These are phyloP conservation scores for Periplaneta americana DNA, from an alignment of 1,140 invertebrate species.

Conservation along the genomic window DNA sequence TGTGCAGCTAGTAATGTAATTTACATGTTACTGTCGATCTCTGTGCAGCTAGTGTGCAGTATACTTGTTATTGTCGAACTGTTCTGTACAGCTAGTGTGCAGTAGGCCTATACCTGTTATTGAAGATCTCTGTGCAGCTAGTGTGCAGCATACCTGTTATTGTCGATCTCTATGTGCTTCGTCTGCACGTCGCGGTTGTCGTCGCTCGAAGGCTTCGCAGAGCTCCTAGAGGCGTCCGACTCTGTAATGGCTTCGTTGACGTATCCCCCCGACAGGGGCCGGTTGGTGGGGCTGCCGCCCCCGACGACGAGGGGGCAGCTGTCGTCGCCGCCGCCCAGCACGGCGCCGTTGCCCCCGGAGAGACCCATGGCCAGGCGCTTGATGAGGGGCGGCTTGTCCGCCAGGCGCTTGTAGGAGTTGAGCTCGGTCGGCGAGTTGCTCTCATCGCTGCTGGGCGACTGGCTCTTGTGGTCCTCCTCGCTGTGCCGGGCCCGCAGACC, in stretches of 20 bases:
- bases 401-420: slow-evolving; percentile 74
- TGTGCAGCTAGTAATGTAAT: no score
- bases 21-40: no score
- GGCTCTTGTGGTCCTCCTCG: slow-evolving; percentile 12
- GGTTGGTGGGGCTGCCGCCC: slow-evolving; percentile 40
- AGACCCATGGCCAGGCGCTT: slow-evolving; percentile 68
- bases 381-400: slow-evolving; percentile 77
- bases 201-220: slow-evolving; percentile 40
- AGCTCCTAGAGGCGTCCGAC: slow-evolving; percentile 38
- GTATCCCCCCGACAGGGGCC: slow-evolving; percentile 65
- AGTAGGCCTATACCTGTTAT: no score
- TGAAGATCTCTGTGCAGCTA: no score
- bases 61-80: no score
- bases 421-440: slow-evolving; percentile 84
- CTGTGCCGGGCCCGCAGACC: slow-evolving; percentile 44
- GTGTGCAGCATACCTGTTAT: slow-evolving; percentile 45
- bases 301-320: slow-evolving; percentile 39
- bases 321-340: slow-evolving; percentile 38
- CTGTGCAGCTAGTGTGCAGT: no score
- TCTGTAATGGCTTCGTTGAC: slow-evolving; percentile 63
- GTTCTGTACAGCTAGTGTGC: no score
- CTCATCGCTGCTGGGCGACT: slow-evolving; percentile 70
- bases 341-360: slow-evolving; percentile 41
- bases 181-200: slow-evolving; percentile 43
- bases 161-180: slow-evolving; percentile 48